These are phyloP conservation scores for Hydroisotoma schaefferi DNA, from an alignment of 2,888 invertebrate species.

Conservation along the genomic window DNA sequence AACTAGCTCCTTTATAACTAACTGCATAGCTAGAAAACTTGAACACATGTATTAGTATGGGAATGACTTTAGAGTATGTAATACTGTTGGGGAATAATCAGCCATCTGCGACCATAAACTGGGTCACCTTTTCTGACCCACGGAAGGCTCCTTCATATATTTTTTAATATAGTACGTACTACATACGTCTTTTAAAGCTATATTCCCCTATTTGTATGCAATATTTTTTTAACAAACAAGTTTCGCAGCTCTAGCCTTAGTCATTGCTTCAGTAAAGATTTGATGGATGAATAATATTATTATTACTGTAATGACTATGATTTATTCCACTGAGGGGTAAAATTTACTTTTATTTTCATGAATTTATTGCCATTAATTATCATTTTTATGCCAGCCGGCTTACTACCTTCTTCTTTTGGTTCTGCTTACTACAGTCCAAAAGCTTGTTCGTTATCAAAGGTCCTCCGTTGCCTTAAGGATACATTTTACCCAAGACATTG, in stretches of 20 bases:
- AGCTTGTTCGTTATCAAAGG: neutral
- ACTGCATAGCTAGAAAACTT: neutral
- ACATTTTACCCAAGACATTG: no score
- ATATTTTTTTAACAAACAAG: neutral
- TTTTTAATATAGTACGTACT: no score
- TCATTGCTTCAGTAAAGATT: no score
- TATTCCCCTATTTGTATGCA: neutral
- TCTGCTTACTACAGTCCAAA: neutral
- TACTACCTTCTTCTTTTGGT: neutral
- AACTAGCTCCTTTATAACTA: neutral
- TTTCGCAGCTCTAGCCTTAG: neutral
- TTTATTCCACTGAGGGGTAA: no score
- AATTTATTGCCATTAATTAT: neutral
- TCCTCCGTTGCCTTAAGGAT: neutral
- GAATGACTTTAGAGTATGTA: neutral
- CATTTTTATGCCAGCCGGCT: neutral
- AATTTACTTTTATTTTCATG: no score
- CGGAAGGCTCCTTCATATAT: neutral
- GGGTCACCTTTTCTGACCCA: constrained; percentile 28
- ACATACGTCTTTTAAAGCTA: neutral
- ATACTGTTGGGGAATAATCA: neutral
- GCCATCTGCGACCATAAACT: constrained; percentile 19
- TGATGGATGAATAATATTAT: no score
- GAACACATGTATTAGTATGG: neutral
- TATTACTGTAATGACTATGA: no score